phyloP scores from a whole-genome alignment of 2,797 vertebrate genomes.

The Onychomys arenicola region DNA sequence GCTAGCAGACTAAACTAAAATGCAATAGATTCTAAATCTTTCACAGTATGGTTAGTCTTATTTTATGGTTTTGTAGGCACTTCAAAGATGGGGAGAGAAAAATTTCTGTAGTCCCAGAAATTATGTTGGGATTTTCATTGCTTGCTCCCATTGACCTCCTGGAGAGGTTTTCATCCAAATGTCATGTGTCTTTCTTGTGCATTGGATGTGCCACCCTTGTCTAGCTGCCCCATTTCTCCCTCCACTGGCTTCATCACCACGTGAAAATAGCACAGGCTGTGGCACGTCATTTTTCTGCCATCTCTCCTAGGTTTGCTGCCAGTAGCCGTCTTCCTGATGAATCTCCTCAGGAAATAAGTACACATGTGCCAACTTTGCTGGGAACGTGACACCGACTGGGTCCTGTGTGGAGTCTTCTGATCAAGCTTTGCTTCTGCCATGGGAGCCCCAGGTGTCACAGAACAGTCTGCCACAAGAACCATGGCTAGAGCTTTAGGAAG shows the following conservation, averaged over 20 bases:
- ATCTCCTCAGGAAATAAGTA: neutral
- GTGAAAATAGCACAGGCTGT: slow-evolving; percentile 42
- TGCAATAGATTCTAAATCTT: slow-evolving; percentile 63
- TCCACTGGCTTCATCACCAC: slow-evolving; percentile 50
- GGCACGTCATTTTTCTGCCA: neutral
- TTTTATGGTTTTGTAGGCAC: slow-evolving; percentile 51
- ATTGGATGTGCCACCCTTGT: neutral
- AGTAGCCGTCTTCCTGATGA: neutral
- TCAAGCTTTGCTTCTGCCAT: neutral
- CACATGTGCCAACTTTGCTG: neutral
- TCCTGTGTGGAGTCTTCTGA: neutral
- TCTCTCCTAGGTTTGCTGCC: neutral
- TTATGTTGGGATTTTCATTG: neutral
- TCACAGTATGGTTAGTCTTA: slow-evolving; percentile 42
- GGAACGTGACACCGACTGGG: neutral
- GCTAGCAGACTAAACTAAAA: slow-evolving; percentile 67
- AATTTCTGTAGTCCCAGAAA: neutral
- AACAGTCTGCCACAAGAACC: neutral
- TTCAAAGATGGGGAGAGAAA: neutral
- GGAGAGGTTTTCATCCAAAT: slow-evolving; percentile 1
- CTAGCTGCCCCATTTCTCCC: slow-evolving; percentile 11
- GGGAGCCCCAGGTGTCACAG: neutral
- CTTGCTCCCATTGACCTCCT: slow-evolving; percentile 37
- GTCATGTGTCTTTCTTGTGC: neutral
- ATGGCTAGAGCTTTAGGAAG: neutral